Evolutionary conservation across 1,140 invertebrate genomes (phyloP).

Genomic region (Bombus confusus): DNA sequence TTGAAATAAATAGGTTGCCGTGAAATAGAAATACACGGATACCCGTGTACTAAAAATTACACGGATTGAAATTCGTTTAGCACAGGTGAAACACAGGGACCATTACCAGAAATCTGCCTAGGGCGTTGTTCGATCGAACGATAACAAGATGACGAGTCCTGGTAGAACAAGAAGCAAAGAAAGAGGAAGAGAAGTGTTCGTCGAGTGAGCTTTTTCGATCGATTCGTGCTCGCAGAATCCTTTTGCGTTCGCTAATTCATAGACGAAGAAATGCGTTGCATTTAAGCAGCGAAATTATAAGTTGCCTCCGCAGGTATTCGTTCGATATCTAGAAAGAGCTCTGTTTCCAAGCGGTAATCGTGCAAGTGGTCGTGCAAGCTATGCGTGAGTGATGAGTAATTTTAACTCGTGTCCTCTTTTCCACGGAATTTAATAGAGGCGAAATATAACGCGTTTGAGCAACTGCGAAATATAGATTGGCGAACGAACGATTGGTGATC

Average conservation of each 20-base stretch:
- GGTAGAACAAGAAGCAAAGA: background rate
- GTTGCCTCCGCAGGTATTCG: too few relatives aligned
- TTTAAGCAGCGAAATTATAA: background rate
- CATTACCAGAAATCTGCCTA: background rate
- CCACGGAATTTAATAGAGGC: conserved; percentile 11
- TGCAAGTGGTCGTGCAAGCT: background rate
- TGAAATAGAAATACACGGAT: too few relatives aligned
- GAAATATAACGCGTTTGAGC: background rate
- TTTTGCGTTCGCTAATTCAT: background rate
- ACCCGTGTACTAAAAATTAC: too few relatives aligned
- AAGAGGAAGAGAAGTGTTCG: background rate
- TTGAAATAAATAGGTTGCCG: too few relatives aligned
- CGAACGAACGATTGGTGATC: background rate
- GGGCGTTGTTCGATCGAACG: background rate
- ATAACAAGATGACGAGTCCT: background rate
- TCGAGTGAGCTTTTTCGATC: background rate
- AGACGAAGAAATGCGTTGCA: too few relatives aligned
- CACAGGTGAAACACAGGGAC: too few relatives aligned
- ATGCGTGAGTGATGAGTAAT: conserved; percentile 18
- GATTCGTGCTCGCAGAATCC: background rate
- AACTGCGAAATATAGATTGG: background rate
- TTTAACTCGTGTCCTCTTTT: conserved; percentile 27
- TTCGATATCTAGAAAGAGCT: conserved; percentile 7
- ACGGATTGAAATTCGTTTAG: too few relatives aligned
- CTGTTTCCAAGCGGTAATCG: background rate